Evolutionary conservation across 1,140 invertebrate genomes (phyloP).

Genomic region (Laupala kohalensis): DNA sequence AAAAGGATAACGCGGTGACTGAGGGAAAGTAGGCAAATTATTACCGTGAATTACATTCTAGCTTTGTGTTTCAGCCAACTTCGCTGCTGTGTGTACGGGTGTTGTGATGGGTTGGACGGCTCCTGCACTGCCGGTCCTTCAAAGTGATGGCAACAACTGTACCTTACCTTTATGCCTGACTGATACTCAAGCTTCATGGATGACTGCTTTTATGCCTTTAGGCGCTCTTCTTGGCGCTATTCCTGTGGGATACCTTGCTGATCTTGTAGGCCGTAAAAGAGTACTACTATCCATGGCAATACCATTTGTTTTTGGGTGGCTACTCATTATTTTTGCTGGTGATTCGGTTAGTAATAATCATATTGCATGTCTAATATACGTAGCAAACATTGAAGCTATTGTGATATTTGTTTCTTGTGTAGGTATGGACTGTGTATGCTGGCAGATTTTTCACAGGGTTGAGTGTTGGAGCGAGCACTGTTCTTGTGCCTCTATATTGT

Average conservation of each 20-base stretch:
- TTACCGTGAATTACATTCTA: not conserved
- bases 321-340: conserved; percentile 22
- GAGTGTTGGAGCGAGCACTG: not conserved
- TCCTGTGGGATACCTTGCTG: conserved; percentile 28
- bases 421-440: conserved; percentile 22
- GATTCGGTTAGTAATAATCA: not conserved
- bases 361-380: conserved; percentile 33
- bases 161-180: not conserved
- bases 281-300: conserved; percentile 24
- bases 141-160: not conserved
- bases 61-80: not conserved
- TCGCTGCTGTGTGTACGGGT: not conserved
- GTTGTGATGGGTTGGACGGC: conserved; percentile 18
- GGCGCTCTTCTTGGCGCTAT: conserved; percentile 33
- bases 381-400: not conserved
- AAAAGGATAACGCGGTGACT: no score
- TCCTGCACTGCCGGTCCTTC: conserved; percentile 19
- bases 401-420: conserved; percentile 13
- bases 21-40: no score
- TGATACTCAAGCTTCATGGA: not conserved
- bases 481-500: not conserved
- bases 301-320: conserved; percentile 29
- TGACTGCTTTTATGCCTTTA: conserved; percentile 25
- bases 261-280: conserved; percentile 30
- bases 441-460: not conserved